Conservation (phyloP, 2,888 invertebrate genomes). For the Phasia obesa region DNA sequence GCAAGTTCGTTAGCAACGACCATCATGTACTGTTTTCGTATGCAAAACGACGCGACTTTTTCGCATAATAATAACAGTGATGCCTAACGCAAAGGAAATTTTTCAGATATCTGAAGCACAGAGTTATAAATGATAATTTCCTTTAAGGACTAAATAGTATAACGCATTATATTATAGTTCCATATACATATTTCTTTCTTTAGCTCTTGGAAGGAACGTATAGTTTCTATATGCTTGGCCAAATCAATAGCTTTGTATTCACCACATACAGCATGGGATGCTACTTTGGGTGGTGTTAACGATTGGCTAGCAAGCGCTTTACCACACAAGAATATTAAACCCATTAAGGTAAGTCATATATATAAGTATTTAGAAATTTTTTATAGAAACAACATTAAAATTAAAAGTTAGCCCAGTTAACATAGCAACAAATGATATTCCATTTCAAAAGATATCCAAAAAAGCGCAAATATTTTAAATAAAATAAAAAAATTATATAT, state of each 20-base stretch:
- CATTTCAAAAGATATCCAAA: too few relatives aligned
- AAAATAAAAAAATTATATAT: too few relatives aligned
- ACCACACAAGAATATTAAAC: slow-evolving; percentile 73
- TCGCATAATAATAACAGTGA: too few relatives aligned
- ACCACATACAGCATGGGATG: slow-evolving; percentile 96
- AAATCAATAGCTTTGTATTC: slow-evolving; percentile 94
- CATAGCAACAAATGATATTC: too few relatives aligned
- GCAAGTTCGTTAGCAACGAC: too few relatives aligned
- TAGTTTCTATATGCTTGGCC: slow-evolving; percentile 90
- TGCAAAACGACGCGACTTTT: too few relatives aligned
- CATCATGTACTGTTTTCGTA: too few relatives aligned
- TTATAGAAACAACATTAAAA: neutral
- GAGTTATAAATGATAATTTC: too few relatives aligned
- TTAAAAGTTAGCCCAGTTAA: neutral
- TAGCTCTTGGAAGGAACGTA: slow-evolving; percentile 90
- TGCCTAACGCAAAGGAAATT: too few relatives aligned
- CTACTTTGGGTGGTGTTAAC: slow-evolving; percentile 92
- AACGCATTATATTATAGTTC: neutral
- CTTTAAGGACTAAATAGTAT: too few relatives aligned
- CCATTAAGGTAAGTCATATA: slow-evolving; percentile 73
- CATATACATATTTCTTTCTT: neutral
- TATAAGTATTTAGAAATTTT: neutral
- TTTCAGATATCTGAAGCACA: too few relatives aligned
- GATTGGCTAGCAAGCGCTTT: slow-evolving; percentile 91
- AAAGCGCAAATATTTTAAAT: too few relatives aligned